Evolutionary conservation across 2,888 invertebrate genomes (phyloP).

Genomic region (Netelia virgata): DNA sequence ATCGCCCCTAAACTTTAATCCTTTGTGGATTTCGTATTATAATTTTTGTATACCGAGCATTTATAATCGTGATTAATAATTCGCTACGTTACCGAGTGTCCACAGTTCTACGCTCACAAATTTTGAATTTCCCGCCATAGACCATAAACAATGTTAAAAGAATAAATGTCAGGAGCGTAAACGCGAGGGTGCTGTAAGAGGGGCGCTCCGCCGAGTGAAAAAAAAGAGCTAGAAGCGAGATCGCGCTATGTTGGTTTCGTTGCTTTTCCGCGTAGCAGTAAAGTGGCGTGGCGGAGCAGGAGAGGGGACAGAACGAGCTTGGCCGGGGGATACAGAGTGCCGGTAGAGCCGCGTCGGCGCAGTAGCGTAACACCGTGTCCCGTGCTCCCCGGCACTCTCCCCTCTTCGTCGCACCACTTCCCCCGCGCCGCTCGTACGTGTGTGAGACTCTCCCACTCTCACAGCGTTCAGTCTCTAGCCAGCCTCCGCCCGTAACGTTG

Average conservation of each 20-base stretch:
- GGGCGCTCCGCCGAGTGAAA: neutral
- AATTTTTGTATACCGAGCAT: neutral
- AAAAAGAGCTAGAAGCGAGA: slow-evolving; percentile 5
- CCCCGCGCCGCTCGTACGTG: slow-evolving; percentile 19
- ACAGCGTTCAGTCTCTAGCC: slow-evolving; percentile 78
- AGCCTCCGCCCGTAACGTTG: slow-evolving; percentile 81
- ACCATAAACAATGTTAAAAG: neutral
- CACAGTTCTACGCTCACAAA: neutral
- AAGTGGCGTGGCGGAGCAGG: no score
- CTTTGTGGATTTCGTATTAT: neutral
- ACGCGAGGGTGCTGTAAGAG: no score
- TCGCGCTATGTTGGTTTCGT: no score
- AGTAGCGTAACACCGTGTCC: slow-evolving; percentile 47
- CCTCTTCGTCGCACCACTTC: slow-evolving; percentile 12
- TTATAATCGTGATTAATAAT: no score
- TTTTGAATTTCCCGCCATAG: slow-evolving; percentile 39
- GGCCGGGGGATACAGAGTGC: slow-evolving; percentile 10
- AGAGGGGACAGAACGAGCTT: no score
- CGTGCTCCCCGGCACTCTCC: neutral
- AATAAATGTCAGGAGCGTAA: neutral
- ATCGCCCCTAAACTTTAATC: slow-evolving; percentile 8
- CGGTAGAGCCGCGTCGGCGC: slow-evolving; percentile 51
- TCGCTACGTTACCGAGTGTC: neutral
- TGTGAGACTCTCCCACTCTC: slow-evolving; percentile 36
- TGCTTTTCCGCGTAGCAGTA: no score